Evolutionary conservation across 2,113 vertebrate species (phyloP), one percentile per base, ranked within the genome.

Genomic region (Tychaedon coryphoeus): DNA sequence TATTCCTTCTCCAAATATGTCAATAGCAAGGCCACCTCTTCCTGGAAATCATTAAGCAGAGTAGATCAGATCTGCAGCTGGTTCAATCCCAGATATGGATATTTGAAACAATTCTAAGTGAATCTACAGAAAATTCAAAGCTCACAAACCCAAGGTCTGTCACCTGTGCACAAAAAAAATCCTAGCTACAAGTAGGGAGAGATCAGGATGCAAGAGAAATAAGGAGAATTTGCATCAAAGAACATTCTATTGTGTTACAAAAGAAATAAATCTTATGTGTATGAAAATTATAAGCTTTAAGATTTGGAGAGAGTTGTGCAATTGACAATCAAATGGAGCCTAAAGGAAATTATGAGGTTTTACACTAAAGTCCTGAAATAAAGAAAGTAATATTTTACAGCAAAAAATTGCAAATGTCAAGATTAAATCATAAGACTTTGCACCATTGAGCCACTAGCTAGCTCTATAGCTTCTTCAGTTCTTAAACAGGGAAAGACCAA

Each of bases 291-390:
- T 96, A 97, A 97, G 97, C 97, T 93, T 97, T 96, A 95, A 97
- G 98, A 97, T 98, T 98, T 97, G 94, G 95, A 98, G 96, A 97
- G 97, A 98, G 98, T 98, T 98, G 98, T 98, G 98, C 98, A 98
- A 98, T 98, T 98, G 98, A 98, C 97, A 98, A 97, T 98, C 98
- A 98, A 98, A 98, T 98, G 98, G 98, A 98, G 97, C 98, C 98
- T 98, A 98, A 98, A 98, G 93, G 98, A 95, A 98, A 98, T 98
- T 98, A 98, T 57, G 89, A 97, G 97, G 96, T 98, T 98, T 98
- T 98, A 97, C 94, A 96, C 96, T 98, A 96, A 98, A 98, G 97
- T 98, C 97, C 92, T 96, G 97, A 98, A 98, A 98, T 98, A 98
- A 98, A 98, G 97, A 98, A 98, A 97, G 98, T 97, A 97, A 97